Evolutionary conservation across 2,797 vertebrate genomes (phyloP), one percentile per base, ranked within the genome.

Genomic region (Scyliorhinus canicula): DNA sequence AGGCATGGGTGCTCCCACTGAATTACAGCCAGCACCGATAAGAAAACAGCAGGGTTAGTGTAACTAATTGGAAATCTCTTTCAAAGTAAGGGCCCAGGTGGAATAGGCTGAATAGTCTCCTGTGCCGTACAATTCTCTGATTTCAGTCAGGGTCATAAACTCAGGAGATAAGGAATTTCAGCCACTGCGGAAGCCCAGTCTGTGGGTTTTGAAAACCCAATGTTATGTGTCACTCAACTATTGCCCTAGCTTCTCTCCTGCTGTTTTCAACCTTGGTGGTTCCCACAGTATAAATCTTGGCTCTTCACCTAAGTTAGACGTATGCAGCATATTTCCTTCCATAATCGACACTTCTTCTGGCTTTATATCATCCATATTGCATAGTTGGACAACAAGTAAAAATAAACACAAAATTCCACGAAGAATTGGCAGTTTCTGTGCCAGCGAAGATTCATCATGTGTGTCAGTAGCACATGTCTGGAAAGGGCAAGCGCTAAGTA

Each of bases 381-480:
- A 91, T 65, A 91, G n/a, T 44, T 91, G 88, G 88, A 65, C 57
- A 65, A 91, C 57, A 63, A 63, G 60, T n/a, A 44, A 91, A 65
- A 91, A 91, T 65, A 91, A 91, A 91, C 88, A 91, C 21, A 9
- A 91, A 44, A 44, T 40, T 65, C 60, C 60, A 91, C 65, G 57
- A 91, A 91, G 88, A 40, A 91, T 91, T 91, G 60, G 19, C 88
- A 44, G 88, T 65, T 91, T 91, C 57, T 24, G n/a, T 35, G 88
- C 88, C 88, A 91, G 57, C 26, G 14, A 91, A n/a, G 88, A 63
- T 60, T 91, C 88, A 91, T 91, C 88, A 91, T 65, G 88, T 91
- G n/a, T 91, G 88, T 65, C 57, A 91, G 40, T 65, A 91, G 57
- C 88, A 91, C 57, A 91, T 52, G 88, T 91, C 88, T 91, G 88